Evolutionary conservation across 2,888 invertebrate species (phyloP).

Genomic region (Elysia crispata): DNA sequence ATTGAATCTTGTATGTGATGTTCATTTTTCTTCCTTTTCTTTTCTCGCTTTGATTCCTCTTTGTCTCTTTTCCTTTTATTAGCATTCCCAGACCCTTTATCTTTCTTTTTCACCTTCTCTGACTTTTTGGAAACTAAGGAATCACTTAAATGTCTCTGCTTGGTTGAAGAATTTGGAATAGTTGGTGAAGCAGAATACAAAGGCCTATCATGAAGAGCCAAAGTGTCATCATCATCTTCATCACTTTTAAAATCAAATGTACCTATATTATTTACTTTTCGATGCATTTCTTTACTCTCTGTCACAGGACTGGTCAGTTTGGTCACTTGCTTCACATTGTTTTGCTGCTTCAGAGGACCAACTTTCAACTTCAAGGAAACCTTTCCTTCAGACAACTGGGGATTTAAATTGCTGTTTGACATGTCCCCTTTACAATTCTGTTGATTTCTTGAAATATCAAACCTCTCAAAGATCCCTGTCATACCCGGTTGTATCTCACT

Average conservation of each 20-base stretch:
- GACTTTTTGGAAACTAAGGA: conserved; percentile 53
- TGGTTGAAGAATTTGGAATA: conserved; percentile 65
- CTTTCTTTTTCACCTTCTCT: conserved; percentile 69
- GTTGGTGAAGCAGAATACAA: conserved; percentile 65
- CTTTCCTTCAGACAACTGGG: conserved; percentile 23
- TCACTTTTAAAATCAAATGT: conserved; percentile 72
- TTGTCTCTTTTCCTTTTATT: conserved; percentile 67
- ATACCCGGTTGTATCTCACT: conserved; percentile 44
- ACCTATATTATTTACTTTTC: conserved; percentile 52
- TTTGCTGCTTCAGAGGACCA: conserved; percentile 42
- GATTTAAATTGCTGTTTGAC: conserved; percentile 14
- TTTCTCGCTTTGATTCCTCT: conserved; percentile 66
- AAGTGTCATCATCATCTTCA: conserved; percentile 65
- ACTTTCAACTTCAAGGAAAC: conserved; percentile 45
- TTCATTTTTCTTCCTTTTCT: conserved; percentile 60
- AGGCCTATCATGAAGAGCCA: conserved; percentile 50
- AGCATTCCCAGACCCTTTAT: conserved; percentile 62
- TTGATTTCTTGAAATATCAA: conserved; percentile 51
- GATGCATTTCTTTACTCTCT: conserved; percentile 15
- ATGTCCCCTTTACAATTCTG: conserved; percentile 38
- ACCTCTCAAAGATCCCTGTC: conserved; percentile 56
- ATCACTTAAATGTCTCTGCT: conserved; percentile 54
- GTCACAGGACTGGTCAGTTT: conserved; percentile 33
- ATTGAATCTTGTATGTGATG: conserved; percentile 59
- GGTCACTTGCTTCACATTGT: conserved; percentile 33